Conservation (phyloP, 2,888 invertebrate genomes). For the Dolichopus griseipennis region DNA sequence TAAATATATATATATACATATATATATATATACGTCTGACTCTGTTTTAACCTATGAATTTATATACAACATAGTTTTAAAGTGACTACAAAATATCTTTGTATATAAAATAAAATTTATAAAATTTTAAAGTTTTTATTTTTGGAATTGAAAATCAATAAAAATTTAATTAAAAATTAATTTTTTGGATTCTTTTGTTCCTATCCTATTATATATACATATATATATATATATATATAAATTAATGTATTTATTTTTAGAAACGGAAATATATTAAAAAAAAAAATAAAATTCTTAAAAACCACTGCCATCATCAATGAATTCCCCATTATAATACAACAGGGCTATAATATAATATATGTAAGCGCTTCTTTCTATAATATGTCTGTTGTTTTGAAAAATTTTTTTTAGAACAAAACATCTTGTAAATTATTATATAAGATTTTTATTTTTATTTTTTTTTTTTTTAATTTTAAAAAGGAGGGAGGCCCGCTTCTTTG, state of each 20-base stretch:
- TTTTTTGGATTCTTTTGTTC: not conserved
- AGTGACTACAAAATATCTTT: no score
- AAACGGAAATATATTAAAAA: conserved; percentile 4
- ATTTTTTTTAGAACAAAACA: not conserved
- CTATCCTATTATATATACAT: not conserved
- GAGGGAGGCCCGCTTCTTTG: not conserved
- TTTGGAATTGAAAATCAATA: conserved; percentile 6
- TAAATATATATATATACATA: no score
- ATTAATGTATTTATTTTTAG: not conserved
- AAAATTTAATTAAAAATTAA: conserved; percentile 3
- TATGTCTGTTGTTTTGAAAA: not conserved
- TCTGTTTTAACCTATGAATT: no score
- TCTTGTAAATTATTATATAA: not conserved
- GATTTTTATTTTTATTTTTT: no score
- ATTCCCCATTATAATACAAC: not conserved
- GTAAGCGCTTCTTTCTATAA: not conserved
- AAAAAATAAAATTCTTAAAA: not conserved
- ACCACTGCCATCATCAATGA: not conserved
- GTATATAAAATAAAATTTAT: not conserved
- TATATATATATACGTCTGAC: no score
- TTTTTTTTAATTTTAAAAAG: not conserved
- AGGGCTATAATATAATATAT: no score
- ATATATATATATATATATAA: not conserved
- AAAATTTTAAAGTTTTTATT: not conserved
- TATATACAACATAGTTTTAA: no score